Evolutionary conservation across 2,888 invertebrate genomes (phyloP).

Genomic region (Chromoteleia sp.): DNA sequence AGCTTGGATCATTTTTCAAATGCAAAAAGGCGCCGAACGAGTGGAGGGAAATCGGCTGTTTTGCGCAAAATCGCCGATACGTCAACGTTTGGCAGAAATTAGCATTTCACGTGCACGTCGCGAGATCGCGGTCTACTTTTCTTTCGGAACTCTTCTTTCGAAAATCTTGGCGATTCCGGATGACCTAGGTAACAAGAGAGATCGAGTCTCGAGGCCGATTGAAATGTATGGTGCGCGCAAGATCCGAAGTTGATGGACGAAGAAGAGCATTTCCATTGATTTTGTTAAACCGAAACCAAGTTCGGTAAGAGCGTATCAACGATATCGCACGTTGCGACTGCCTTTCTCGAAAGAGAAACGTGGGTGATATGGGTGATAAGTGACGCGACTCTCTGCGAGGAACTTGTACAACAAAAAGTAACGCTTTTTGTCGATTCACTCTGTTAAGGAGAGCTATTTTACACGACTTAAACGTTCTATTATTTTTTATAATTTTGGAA

Average conservation of each 20-base stretch:
- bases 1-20: neutral
- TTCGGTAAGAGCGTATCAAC: slow-evolving; percentile 59
- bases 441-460: no score
- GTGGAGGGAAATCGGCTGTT: slow-evolving; percentile 34
- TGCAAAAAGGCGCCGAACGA: neutral
- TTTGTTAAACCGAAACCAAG: slow-evolving; percentile 61
- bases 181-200: slow-evolving; percentile 67
- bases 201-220: slow-evolving; percentile 50
- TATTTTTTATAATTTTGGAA: no score
- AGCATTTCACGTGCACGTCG: slow-evolving; percentile 64
- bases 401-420: slow-evolving; percentile 17
- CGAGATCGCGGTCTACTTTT: slow-evolving; percentile 67
- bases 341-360: slow-evolving; percentile 68
- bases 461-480: no score
- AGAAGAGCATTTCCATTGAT: slow-evolving; percentile 65
- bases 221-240: slow-evolving; percentile 42
- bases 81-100: slow-evolving; percentile 46
- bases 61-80: slow-evolving; percentile 21
- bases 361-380: slow-evolving; percentile 65
- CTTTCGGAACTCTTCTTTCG: slow-evolving; percentile 52
- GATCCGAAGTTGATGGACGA: slow-evolving; percentile 46
- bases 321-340: slow-evolving; percentile 54
- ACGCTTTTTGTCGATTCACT: slow-evolving; percentile 23
- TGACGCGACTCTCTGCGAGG: slow-evolving; percentile 31
- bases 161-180: slow-evolving; percentile 46